phyloP scores from a whole-genome alignment of 2,113 vertebrate genomes.

The Brachyhypopomus gauderio region DNA sequence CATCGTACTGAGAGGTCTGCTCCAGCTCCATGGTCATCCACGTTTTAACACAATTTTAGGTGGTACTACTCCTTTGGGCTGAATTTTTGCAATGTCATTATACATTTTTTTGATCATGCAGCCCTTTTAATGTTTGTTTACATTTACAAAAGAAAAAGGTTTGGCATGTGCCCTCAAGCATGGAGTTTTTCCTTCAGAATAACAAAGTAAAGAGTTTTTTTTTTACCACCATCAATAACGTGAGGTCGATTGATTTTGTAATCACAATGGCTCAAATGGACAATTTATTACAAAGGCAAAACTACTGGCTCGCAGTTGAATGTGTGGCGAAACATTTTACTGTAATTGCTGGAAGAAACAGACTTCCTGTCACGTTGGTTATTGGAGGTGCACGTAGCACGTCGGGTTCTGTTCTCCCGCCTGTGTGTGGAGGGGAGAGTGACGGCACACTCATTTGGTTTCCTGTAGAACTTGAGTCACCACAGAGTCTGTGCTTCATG shows the following conservation, averaged over 20 bases:
- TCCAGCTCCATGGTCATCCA: not conserved
- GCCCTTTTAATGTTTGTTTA: slow-evolving; percentile 44
- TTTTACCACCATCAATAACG: not conserved
- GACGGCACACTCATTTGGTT: too few species aligned
- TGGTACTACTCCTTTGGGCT: not conserved
- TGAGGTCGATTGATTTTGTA: not conserved
- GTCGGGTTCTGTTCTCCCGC: not conserved
- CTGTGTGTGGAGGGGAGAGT: too few species aligned
- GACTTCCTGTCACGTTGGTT: not conserved
- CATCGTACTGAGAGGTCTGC: slow-evolving; percentile 2
- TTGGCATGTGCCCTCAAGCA: too few species aligned
- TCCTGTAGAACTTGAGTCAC: too few species aligned
- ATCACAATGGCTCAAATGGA: not conserved
- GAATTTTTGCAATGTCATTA: not conserved
- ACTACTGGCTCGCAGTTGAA: not conserved
- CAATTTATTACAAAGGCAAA: not conserved
- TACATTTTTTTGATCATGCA: not conserved
- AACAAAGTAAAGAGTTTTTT: not conserved
- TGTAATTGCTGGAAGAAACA: not conserved
- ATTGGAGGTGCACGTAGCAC: not conserved
- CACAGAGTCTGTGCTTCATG: too few species aligned
- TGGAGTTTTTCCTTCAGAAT: not conserved
- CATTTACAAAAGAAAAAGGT: not conserved
- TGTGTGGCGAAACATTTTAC: slow-evolving; percentile 15
- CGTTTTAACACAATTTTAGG: not conserved